Conservation (phyloP, 2,888 invertebrate genomes). For the Synanthedon vespiformis region DNA sequence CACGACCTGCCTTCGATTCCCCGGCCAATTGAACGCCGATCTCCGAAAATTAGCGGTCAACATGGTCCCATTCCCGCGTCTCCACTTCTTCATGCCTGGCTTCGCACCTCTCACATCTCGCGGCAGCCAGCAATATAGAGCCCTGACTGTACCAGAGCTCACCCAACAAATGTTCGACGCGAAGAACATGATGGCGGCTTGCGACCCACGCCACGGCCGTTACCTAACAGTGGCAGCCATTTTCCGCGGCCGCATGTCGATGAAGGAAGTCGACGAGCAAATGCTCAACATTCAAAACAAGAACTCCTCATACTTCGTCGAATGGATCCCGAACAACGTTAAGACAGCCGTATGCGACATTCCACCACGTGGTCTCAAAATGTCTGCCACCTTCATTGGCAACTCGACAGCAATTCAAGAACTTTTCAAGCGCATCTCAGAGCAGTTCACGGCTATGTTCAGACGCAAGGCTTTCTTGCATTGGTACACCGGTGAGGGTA, state of each 20-base stretch:
- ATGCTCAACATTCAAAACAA: constrained; percentile 97
- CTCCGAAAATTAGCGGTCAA: constrained; percentile 92
- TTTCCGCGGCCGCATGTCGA: constrained; percentile 92
- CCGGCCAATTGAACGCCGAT: constrained; percentile 94
- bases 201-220: constrained; percentile 92
- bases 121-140: constrained; percentile 91
- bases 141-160: constrained; percentile 90
- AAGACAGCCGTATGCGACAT: constrained; percentile 87
- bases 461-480: constrained; percentile 96
- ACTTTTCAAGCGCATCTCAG: constrained; percentile 90
- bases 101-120: constrained; percentile 94
- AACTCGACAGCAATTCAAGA: constrained; percentile 95
- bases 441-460: constrained; percentile 96
- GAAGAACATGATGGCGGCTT: constrained; percentile 97
- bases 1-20: constrained; percentile 91
- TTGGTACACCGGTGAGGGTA: constrained; percentile 97
- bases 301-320: constrained; percentile 90
- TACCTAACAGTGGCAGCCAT: constrained; percentile 93
- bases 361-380: constrained; percentile 91
- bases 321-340: constrained; percentile 94
- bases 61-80: constrained; percentile 97
- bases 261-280: constrained; percentile 92
- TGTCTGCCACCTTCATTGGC: constrained; percentile 95
- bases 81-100: constrained; percentile 96
- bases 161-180: constrained; percentile 95